Evolutionary conservation across 2,888 invertebrate genomes (phyloP), one percentile per base, ranked within the genome.

Genomic region (Pristionchus arcanus): DNA sequence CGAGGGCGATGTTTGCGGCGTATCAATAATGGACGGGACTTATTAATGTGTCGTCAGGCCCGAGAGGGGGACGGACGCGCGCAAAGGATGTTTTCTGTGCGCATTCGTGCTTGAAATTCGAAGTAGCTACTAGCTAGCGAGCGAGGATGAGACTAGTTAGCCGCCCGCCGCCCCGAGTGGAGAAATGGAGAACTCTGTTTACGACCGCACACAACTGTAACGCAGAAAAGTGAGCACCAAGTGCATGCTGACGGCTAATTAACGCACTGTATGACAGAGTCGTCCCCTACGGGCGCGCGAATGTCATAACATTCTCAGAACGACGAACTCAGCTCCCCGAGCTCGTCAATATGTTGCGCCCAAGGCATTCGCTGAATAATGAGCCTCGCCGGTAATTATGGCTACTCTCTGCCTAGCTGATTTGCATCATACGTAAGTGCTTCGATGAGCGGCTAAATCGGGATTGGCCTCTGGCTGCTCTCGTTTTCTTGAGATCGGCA

Each of bases 1-100:
- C 81, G 42, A 49, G 42, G 13, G 53, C 49, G 28, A 81, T 81
- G 81, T 81, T 81, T 81, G 81, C n/a, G 42, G 13, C 13, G 49
- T 81, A 81, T 81, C 81, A 81, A 81, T 81, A 81, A 81, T 81
- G 42, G 81, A 81, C 49, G 42, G 42, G 81, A 49, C 49, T 81
- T 81, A 81, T 81, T 81, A 81, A 49, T 42, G 81, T 5, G n/a
- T 25, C 74, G 74, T 74, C 74, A 42, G 77, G 31, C 16, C 19
- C 16, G 77, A 77, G 77, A 34, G 42, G 19, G 16, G 37, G n/a
- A n/a, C 42, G 37, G 81, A 63, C n/a, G 63, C 25, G 25, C 63
- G 3, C n/a, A 77, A 34, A 25, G 81, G 81, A 81, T 25, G 49
- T 63, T 63, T 63, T 63, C n/a, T n/a, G 49, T n/a, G 81, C 19